Conservation (phyloP, 1,140 invertebrate species). For the Zaprionus ornatus region DNA sequence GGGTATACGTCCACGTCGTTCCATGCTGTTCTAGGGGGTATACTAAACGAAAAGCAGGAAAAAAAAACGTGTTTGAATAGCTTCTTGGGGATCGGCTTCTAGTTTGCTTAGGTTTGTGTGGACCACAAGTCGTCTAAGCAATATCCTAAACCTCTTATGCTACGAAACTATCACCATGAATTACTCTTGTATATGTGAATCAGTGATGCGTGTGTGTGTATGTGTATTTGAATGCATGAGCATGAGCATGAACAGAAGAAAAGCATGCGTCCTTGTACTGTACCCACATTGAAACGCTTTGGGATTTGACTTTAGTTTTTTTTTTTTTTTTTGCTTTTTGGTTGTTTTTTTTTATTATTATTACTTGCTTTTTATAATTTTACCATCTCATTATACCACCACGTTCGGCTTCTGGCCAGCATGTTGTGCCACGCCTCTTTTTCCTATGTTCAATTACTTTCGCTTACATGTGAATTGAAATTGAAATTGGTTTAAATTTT, state of each 20-base stretch:
- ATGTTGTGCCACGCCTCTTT: not conserved
- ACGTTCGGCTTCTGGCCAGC: not conserved
- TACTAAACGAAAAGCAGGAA: not conserved
- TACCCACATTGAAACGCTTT: constrained; percentile 68
- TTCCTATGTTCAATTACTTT: not conserved
- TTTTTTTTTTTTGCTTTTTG: constrained; percentile 18
- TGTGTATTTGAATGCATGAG: constrained; percentile 6
- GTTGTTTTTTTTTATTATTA: constrained; percentile 30
- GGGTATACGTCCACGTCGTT: constrained; percentile 74
- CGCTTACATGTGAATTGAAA: constrained; percentile 32
- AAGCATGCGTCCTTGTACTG: constrained; percentile 20
- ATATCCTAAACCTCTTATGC: constrained; percentile 64
- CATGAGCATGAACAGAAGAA: constrained; percentile 16
- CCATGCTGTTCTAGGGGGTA: constrained; percentile 43
- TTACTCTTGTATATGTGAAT: constrained; percentile 31
- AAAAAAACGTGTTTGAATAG: constrained; percentile 3
- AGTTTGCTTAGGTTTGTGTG: constrained; percentile 53
- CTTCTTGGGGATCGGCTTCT: not conserved
- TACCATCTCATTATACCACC: constrained; percentile 31
- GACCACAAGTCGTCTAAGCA: constrained; percentile 47
- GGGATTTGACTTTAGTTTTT: constrained; percentile 60
- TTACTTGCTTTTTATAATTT: constrained; percentile 67
- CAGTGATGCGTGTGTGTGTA: constrained; percentile 12
- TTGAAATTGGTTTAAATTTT: constrained; percentile 11
- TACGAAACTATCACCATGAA: constrained; percentile 63